Base-by-base conservation (phyloP, 2,113 vertebrate species). In the Xiphophorus couchianus region DNA sequence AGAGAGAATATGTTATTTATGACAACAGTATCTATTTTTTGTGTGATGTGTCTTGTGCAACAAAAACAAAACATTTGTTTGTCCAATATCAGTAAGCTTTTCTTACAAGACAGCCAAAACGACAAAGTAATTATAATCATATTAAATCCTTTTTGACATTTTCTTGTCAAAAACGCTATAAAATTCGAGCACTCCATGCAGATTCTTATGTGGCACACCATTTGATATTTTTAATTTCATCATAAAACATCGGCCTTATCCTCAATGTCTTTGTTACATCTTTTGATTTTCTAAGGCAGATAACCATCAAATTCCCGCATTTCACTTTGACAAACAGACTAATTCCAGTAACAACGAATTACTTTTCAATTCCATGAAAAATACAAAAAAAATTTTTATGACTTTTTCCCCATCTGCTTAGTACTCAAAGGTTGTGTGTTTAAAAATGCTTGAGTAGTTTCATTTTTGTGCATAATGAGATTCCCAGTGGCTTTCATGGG, bases 371-470 rank as follows among this genome's bases (percentile, higher is more conserved):
- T 42, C 39, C 12, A 15, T 42, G 39, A 42, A 42, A 42, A 42
- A 19, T 62, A 14, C 60, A 29, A n/a, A 10, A 12, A 28, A 13
- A n/a, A 60, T 3, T 9, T 10, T n/a, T 8, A 27, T 12, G 22
- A 14, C 9, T n/a, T 39, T 4, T 5, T 67, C 70, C 39, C 22
- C 73, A 71, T 81, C 74, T 69, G 83, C 84, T 84, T 72, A 81
- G 82, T 80, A 77, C 76, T 84, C 74, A 78, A 62, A 85, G 72
- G 62, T 70, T 62, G 71, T 77, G 82, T 81, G 77, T 83, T 33
- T 85, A 82, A 62, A 71, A 78, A 85, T 85, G 84, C 79, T 84
- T 82, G 77, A 88, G 81, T 66, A 85, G 73, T 66, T 90, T 80
- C 37, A 63, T 72, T 80, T 39, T 44, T 84, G 72, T 82, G 73